Evolutionary conservation across 2,113 vertebrate species (phyloP).

Genomic region (western clawed frog (Xenopus tropicalis)): DNA sequence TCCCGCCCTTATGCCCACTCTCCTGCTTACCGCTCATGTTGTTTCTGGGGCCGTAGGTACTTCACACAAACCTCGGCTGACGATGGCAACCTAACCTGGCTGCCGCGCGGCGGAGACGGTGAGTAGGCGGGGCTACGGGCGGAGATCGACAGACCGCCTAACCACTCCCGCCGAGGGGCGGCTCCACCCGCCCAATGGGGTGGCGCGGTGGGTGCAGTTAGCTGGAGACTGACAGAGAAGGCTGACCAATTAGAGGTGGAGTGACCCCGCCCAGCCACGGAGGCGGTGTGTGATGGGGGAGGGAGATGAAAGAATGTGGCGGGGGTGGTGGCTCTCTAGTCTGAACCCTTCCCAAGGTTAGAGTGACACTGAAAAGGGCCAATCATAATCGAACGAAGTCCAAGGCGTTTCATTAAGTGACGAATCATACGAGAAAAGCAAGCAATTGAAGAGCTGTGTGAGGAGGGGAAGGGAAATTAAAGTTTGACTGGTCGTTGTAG

Average conservation of each 20-base stretch:
- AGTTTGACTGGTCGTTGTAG: slow-evolving; percentile 10
- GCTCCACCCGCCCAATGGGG: slow-evolving; percentile 49
- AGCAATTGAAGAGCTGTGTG: no score
- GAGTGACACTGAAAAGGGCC: neutral
- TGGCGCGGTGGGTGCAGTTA: slow-evolving; percentile 43
- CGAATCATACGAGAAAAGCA: slow-evolving; percentile 38
- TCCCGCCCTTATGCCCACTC: slow-evolving; percentile 47
- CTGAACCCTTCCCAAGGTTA: neutral
- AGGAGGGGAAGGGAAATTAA: neutral
- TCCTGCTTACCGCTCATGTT: slow-evolving; percentile 63
- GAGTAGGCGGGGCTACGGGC: slow-evolving; percentile 55
- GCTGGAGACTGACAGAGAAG: slow-evolving; percentile 22
- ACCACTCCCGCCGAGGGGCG: slow-evolving; percentile 52
- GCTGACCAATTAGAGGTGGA: neutral
- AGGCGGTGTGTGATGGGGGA: neutral
- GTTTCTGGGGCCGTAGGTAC: slow-evolving; percentile 5
- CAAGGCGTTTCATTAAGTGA: neutral
- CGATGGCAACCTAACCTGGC: slow-evolving; percentile 24
- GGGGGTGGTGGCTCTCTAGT: slow-evolving; percentile 3
- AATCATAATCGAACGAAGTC: slow-evolving; percentile 43
- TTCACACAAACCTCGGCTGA: slow-evolving; percentile 20
- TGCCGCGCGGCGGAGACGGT: slow-evolving; percentile 50
- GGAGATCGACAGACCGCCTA: slow-evolving; percentile 61
- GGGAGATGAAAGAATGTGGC: neutral
- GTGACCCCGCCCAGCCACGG: neutral